phyloP scores from a whole-genome alignment of 2,888 invertebrate genomes.

The Scaptomyza polygonia region DNA sequence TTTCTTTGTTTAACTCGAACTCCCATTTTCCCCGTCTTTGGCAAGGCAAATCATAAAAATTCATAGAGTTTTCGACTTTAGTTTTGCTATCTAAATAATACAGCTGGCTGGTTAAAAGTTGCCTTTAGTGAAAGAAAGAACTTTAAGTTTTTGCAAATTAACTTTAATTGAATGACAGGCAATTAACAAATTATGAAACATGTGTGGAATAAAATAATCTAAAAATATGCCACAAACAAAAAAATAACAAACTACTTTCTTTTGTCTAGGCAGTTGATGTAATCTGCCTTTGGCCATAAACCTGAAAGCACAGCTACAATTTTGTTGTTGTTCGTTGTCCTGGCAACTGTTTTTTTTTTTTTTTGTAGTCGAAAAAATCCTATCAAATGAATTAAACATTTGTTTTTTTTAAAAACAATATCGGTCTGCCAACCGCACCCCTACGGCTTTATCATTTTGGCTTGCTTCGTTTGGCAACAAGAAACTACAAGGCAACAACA shows the following conservation, averaged over 20 bases:
- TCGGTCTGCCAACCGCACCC: too few species aligned
- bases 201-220: background rate
- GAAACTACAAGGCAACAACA: too few species aligned
- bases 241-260: background rate
- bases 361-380: constrained; percentile 59
- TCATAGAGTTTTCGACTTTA: constrained; percentile 1
- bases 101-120: background rate
- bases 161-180: background rate
- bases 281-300: constrained; percentile 1
- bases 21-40: background rate
- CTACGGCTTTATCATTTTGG: too few species aligned
- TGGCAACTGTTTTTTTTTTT: constrained; percentile 52
- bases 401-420: constrained; percentile 22
- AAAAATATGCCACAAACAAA: background rate
- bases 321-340: constrained; percentile 8
- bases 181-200: too few species aligned
- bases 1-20: background rate
- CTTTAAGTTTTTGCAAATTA: background rate
- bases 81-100: background rate
- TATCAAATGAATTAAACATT: constrained; percentile 47
- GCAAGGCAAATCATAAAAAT: background rate
- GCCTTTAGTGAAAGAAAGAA: background rate
- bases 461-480: too few species aligned
- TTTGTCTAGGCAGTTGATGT: background rate
- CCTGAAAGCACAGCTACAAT: constrained; percentile 1